Percentiles rank a stretch among this genome's conserved stretches.
These are phyloP conservation scores for Eilema depressum DNA, from an alignment of 2,888 invertebrate species.

Conservation along the genomic window DNA sequence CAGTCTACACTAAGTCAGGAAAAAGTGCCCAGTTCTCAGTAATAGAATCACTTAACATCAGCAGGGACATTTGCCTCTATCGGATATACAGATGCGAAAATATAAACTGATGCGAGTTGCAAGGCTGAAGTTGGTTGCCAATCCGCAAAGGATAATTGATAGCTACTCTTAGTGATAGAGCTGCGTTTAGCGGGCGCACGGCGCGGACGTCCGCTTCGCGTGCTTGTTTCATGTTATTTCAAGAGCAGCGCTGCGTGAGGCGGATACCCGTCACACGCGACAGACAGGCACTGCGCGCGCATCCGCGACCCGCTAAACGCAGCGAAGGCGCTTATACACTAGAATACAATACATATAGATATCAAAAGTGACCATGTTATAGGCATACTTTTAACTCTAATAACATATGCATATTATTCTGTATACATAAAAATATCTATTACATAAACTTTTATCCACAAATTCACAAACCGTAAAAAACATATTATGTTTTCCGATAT, in stretches of 20 bases:
- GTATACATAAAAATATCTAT: background rate
- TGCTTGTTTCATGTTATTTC: no score
- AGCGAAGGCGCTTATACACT: no score
- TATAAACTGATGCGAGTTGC: background rate
- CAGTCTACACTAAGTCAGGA: background rate
- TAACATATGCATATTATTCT: background rate
- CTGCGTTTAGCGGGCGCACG: no score
- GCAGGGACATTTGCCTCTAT: background rate
- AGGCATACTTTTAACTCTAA: background rate
- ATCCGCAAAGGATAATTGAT: background rate
- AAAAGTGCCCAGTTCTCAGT: background rate
- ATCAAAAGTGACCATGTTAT: background rate
- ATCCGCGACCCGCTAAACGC: no score
- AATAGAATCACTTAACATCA: background rate
- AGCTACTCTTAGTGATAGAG: no score
- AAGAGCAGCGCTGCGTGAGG: no score
- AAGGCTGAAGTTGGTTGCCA: background rate
- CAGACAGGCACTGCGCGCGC: no score
- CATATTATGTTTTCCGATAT: background rate
- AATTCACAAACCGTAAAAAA: background rate
- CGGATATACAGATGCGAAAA: background rate
- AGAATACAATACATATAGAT: constrained; percentile 4
- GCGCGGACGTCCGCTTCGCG: no score
- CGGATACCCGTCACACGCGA: no score
- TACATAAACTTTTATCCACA: background rate